A percentile compares a stretch with the other conserved stretches of the same genome.
Evolutionary conservation across 2,888 invertebrate genomes (phyloP).

Genomic region (Pharmacophagus antenor): DNA sequence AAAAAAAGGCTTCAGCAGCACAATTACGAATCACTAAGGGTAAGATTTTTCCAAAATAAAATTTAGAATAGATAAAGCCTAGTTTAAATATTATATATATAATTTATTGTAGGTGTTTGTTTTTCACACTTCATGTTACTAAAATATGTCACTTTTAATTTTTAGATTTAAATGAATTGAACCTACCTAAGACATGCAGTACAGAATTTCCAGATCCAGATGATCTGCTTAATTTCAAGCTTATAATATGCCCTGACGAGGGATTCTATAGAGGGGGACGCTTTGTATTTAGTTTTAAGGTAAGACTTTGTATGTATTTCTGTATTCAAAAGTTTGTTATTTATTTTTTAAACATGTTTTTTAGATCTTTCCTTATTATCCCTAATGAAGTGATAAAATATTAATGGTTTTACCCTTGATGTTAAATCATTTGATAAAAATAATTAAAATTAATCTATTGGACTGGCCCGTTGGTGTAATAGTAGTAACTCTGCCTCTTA

Average conservation of each 20-base stretch:
- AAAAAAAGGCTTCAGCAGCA: conserved; percentile 97
- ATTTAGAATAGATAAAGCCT: not conserved
- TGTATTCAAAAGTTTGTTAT: too few species aligned
- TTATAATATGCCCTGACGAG: conserved; percentile 98
- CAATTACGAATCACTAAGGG: conserved; percentile 99
- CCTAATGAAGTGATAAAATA: too few species aligned
- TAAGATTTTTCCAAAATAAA: conserved; percentile 57
- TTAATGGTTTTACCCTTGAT: too few species aligned
- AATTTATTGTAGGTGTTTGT: conserved; percentile 3
- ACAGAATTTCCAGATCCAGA: conserved; percentile 98
- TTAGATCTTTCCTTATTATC: not conserved
- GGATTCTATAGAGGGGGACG: conserved; percentile 97
- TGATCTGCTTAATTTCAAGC: conserved; percentile 96
- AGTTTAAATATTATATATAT: not conserved
- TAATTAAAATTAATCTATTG: too few species aligned
- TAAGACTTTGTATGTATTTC: conserved; percentile 39
- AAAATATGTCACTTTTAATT: conserved; percentile 42
- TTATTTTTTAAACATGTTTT: not conserved
- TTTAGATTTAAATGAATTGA: conserved; percentile 97
- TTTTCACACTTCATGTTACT: not conserved
- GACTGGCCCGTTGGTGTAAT: too few species aligned
- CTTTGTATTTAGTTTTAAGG: conserved; percentile 97
- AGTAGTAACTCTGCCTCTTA: too few species aligned
- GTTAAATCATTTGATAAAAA: too few species aligned
- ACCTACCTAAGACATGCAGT: conserved; percentile 97